These are phyloP conservation scores for Drosophila punjabiensis DNA, from an alignment of 1,140 invertebrate genomes.

Conservation along the genomic window DNA sequence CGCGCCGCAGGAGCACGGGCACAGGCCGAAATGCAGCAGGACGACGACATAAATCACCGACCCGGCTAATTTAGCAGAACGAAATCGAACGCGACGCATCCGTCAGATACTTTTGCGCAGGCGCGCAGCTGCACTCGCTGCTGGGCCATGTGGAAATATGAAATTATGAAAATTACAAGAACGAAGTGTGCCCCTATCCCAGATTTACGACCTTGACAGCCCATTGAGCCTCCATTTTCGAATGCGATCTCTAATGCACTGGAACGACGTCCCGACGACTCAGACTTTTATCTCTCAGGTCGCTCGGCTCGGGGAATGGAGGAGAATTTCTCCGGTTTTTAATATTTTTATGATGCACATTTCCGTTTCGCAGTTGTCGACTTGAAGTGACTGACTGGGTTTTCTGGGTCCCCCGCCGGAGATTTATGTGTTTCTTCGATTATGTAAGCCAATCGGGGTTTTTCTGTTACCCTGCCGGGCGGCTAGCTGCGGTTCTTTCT, in stretches of 20 bases:
- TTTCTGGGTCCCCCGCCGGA: slow-evolving; percentile 39
- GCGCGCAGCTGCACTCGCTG: slow-evolving; percentile 59
- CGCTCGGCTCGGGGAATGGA: background rate
- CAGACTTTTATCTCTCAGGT: slow-evolving; percentile 62
- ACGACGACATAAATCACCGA: slow-evolving; percentile 69
- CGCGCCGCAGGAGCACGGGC: slow-evolving; percentile 44
- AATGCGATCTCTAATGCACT: slow-evolving; percentile 67
- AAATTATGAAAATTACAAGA: slow-evolving; percentile 69
- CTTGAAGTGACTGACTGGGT: slow-evolving; percentile 67
- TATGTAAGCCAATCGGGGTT: slow-evolving; percentile 67
- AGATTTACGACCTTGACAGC: slow-evolving; percentile 75
- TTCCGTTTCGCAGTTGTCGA: slow-evolving; percentile 67
- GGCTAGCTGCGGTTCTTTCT: slow-evolving; percentile 46
- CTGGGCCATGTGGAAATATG: slow-evolving; percentile 58
- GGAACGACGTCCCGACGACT: slow-evolving; percentile 58
- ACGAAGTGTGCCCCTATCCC: slow-evolving; percentile 39
- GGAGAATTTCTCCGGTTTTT: slow-evolving; percentile 60
- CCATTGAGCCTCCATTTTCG: slow-evolving; percentile 59
- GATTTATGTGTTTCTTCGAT: slow-evolving; percentile 81
- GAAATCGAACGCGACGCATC: slow-evolving; percentile 64
- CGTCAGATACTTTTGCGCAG: slow-evolving; percentile 74
- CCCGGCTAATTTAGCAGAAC: slow-evolving; percentile 74
- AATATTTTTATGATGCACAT: slow-evolving; percentile 83
- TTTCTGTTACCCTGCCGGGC: slow-evolving; percentile 16
- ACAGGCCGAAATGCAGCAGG: slow-evolving; percentile 36